A percentile compares a stretch with the other conserved stretches of the same genome.
Evolutionary conservation across 2,888 invertebrate species (phyloP).

Genomic region (Subacronicta megacephala): DNA sequence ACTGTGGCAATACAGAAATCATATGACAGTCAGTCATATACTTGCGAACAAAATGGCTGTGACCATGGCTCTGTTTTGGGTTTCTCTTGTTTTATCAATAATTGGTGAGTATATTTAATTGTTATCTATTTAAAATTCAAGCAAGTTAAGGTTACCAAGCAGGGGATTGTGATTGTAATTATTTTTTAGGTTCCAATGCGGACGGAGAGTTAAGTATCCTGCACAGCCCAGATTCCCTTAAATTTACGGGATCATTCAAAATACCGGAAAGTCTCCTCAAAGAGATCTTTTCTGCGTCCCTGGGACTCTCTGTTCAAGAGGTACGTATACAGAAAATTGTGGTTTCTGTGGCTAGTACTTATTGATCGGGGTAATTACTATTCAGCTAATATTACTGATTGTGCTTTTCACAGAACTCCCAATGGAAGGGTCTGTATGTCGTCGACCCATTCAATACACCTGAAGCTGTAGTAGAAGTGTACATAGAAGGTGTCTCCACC

Average conservation of each 20-base stretch:
- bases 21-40: slow-evolving; percentile 81
- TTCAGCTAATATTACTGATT: too few species aligned
- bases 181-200: slow-evolving; percentile 84
- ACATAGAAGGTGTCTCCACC: slow-evolving; percentile 91
- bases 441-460: slow-evolving; percentile 93
- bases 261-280: slow-evolving; percentile 91
- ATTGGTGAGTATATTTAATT: slow-evolving; percentile 74
- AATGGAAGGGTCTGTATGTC: slow-evolving; percentile 92
- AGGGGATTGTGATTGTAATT: neutral
- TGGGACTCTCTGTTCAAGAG: slow-evolving; percentile 93
- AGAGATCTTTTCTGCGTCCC: slow-evolving; percentile 92
- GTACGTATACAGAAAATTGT: slow-evolving; percentile 69
- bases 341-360: neutral
- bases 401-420: slow-evolving; percentile 82
- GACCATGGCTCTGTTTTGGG: slow-evolving; percentile 78
- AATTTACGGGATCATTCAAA: slow-evolving; percentile 91
- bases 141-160: neutral
- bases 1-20: slow-evolving; percentile 75
- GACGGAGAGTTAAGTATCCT: slow-evolving; percentile 92
- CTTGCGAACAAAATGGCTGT: slow-evolving; percentile 81
- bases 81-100: slow-evolving; percentile 75
- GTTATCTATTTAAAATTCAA: neutral
- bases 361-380: too few species aligned
- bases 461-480: slow-evolving; percentile 92
- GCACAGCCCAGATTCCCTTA: slow-evolving; percentile 91